These are phyloP conservation scores for Mizuhopecten yessoensis DNA, from an alignment of 1,140 invertebrate species.

Conservation along the genomic window DNA sequence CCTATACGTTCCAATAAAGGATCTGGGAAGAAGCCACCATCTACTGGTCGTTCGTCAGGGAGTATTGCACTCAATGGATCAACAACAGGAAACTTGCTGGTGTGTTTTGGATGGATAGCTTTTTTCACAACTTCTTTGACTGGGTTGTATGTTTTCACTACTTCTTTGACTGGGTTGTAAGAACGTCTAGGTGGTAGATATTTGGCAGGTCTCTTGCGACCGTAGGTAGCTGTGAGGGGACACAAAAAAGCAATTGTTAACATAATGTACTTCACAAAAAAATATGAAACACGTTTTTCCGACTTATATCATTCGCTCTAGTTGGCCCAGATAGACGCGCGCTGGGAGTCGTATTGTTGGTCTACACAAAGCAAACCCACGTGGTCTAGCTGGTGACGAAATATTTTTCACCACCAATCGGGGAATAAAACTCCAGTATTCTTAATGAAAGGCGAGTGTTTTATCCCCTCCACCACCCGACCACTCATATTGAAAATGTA, in stretches of 20 bases:
- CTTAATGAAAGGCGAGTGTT: too few relatives aligned
- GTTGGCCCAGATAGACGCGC: too few relatives aligned
- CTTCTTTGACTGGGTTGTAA: neutral
- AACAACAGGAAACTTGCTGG: neutral
- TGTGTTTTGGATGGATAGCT: neutral
- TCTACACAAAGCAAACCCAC: too few relatives aligned
- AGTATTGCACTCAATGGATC: neutral
- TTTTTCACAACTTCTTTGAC: conserved; percentile 1
- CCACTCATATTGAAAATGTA: too few relatives aligned
- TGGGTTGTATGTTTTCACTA: neutral
- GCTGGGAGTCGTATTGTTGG: too few relatives aligned
- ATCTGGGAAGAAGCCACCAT: neutral
- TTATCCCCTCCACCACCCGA: too few relatives aligned
- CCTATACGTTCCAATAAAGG: neutral
- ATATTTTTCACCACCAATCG: too few relatives aligned
- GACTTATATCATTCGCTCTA: too few relatives aligned
- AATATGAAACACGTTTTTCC: too few relatives aligned
- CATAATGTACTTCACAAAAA: neutral
- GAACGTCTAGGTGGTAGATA: neutral
- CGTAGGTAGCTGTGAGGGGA: neutral
- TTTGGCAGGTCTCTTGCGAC: neutral
- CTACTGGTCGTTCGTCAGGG: neutral
- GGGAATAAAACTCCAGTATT: too few relatives aligned
- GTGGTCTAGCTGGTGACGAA: too few relatives aligned
- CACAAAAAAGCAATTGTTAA: too few relatives aligned